Evolutionary conservation across 2,888 invertebrate species (phyloP).

Genomic region (Camponotus fellah): DNA sequence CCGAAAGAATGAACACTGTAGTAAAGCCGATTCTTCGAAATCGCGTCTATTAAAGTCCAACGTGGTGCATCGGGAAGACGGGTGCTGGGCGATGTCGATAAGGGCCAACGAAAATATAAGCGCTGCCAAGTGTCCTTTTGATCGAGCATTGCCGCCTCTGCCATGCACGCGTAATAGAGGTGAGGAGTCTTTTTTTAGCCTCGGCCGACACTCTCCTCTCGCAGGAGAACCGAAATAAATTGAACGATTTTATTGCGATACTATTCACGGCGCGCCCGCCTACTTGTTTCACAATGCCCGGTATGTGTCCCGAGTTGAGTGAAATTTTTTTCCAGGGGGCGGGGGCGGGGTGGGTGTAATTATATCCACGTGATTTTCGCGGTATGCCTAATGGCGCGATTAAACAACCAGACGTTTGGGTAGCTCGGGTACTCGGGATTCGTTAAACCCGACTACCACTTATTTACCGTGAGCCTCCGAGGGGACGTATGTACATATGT

Average conservation of each 20-base stretch:
- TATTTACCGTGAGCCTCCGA: neutral
- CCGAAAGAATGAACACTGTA: neutral
- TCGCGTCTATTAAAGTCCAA: neutral
- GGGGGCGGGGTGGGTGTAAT: neutral
- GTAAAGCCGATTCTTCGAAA: constrained; percentile 24
- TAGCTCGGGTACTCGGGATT: neutral
- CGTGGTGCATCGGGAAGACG: constrained; percentile 1
- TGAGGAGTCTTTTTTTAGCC: constrained; percentile 46
- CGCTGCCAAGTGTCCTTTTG: constrained; percentile 52
- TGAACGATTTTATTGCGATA: constrained; percentile 54
- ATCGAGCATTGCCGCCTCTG: constrained; percentile 47
- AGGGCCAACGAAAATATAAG: constrained; percentile 52
- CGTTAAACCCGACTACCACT: neutral
- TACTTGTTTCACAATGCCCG: constrained; percentile 50
- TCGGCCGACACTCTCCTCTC: constrained; percentile 43
- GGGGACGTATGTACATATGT: neutral
- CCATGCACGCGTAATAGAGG: constrained; percentile 44
- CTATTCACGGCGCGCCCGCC: constrained; percentile 47
- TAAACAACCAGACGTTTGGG: neutral
- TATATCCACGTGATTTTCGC: neutral
- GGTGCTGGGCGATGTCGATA: constrained; percentile 29
- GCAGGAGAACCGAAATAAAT: constrained; percentile 51
- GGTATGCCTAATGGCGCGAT: neutral
- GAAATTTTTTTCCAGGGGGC: neutral
- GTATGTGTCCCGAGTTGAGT: constrained; percentile 8